A percentile compares a stretch with the other conserved stretches of the same genome.
phyloP scores from a whole-genome alignment of 2,113 vertebrate genomes.

The Lepisosteus osseus region DNA sequence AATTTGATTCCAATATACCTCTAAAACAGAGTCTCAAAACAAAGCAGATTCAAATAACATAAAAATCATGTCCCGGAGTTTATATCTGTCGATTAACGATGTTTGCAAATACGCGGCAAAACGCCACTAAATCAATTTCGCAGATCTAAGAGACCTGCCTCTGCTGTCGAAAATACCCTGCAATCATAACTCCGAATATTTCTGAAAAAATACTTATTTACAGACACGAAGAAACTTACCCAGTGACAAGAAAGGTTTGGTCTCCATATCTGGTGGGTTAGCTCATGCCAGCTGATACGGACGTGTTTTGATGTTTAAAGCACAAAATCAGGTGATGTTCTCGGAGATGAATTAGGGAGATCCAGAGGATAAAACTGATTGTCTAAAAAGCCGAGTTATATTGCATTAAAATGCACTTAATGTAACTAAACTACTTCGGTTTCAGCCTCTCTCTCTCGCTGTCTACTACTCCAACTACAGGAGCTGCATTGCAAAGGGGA shows the following conservation, averaged over 20 bases:
- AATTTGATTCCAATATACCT: background rate
- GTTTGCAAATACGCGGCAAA: conserved; percentile 14
- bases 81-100: background rate
- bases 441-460: conserved; percentile 24
- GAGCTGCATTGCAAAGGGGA: conserved; percentile 60
- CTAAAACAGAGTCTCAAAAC: background rate
- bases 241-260: conserved; percentile 76
- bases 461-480: conserved; percentile 68
- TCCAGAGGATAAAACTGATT: conserved; percentile 53
- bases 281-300: conserved; percentile 72
- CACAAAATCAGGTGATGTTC: conserved; percentile 29
- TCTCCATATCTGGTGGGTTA: conserved; percentile 70
- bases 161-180: too few relatives aligned
- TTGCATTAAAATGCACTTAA: conserved; percentile 55
- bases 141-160: too few relatives aligned
- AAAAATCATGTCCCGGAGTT: background rate
- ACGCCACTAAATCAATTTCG: background rate
- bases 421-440: conserved; percentile 48
- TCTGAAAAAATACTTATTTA: conserved; percentile 28
- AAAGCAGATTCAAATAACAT: background rate
- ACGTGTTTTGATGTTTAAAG: conserved; percentile 48
- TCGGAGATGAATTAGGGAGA: conserved; percentile 28
- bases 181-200: too few relatives aligned
- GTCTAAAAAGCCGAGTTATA: conserved; percentile 36
- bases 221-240: conserved; percentile 56